phyloP scores from a whole-genome alignment of 1,140 invertebrate species.

The Holcopasites calliopsidis region DNA sequence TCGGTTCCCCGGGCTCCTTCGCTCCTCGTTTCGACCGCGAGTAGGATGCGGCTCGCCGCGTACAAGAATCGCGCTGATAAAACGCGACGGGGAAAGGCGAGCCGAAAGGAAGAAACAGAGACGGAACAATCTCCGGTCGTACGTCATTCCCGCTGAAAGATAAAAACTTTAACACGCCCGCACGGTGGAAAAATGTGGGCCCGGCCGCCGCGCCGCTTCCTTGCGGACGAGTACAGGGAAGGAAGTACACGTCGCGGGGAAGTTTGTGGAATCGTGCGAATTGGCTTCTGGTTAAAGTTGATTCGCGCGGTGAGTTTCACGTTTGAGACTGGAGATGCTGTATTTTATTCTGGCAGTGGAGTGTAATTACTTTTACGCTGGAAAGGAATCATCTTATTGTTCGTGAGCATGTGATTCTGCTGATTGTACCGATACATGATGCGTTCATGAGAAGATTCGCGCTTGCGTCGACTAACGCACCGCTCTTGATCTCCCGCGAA shows the following conservation, averaged over 20 bases:
- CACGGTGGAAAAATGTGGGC: slow-evolving; percentile 43
- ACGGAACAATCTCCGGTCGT: background rate
- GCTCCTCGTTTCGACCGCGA: background rate
- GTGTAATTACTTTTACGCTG: too few species aligned
- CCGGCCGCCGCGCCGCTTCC: background rate
- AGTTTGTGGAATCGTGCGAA: slow-evolving; percentile 18
- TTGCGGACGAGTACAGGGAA: background rate
- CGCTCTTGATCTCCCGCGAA: too few species aligned
- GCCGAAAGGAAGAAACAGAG: background rate
- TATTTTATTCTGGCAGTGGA: too few species aligned
- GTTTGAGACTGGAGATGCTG: too few species aligned
- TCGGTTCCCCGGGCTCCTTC: background rate
- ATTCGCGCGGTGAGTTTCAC: too few species aligned
- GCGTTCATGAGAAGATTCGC: too few species aligned
- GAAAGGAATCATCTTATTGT: too few species aligned
- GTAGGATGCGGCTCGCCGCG: background rate
- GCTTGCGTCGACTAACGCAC: too few species aligned
- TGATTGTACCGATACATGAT: too few species aligned
- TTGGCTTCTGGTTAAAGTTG: too few species aligned
- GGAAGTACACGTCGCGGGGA: slow-evolving; percentile 5
- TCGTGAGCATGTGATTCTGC: too few species aligned
- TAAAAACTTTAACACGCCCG: slow-evolving; percentile 53
- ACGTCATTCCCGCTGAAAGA: slow-evolving; percentile 42
- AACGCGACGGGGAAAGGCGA: slow-evolving; percentile 28
- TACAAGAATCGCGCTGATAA: slow-evolving; percentile 31